Evolutionary conservation across 92 coral and sea anemone genomes (phyloP).

Genomic region (Parazoanthus swiftii): DNA sequence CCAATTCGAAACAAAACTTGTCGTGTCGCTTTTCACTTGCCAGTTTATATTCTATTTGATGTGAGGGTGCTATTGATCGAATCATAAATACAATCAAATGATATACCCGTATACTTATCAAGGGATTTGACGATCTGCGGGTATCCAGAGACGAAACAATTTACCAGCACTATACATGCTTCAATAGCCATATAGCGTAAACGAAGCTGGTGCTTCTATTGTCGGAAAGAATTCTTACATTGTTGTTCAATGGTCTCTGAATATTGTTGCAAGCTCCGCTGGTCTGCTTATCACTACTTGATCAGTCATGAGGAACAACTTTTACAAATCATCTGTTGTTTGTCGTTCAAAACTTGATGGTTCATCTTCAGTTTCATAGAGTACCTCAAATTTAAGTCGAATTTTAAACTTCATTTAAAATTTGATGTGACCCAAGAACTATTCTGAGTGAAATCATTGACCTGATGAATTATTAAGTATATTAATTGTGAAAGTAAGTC

Average conservation of each 20-base stretch:
- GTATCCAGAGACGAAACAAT: not conserved
- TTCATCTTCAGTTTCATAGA: not conserved
- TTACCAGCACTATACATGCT: constrained; percentile 3
- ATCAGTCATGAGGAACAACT: not conserved
- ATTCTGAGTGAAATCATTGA: constrained; percentile 36
- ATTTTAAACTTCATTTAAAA: not conserved
- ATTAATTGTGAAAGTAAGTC: not conserved
- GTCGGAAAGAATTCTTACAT: constrained; percentile 11
- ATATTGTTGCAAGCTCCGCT: constrained; percentile 16
- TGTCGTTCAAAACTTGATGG: not conserved
- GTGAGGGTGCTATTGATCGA: not conserved
- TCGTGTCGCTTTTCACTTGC: not conserved
- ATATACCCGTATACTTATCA: not conserved
- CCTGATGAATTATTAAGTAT: constrained; percentile 7
- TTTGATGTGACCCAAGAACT: constrained; percentile 29
- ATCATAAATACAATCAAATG: not conserved
- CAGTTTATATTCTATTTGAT: not conserved
- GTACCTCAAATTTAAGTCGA: not conserved
- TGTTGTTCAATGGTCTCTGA: constrained; percentile 35
- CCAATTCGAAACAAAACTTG: no score
- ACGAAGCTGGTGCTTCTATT: constrained; percentile 34
- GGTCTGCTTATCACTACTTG: constrained; percentile 3
- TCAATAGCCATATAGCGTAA: not conserved
- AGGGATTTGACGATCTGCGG: not conserved
- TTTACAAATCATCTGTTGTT: not conserved